Percentiles rank a stretch among this genome's conserved stretches.
phyloP scores from a whole-genome alignment of 2,113 vertebrate species.

The Platichthys stellatus region DNA sequence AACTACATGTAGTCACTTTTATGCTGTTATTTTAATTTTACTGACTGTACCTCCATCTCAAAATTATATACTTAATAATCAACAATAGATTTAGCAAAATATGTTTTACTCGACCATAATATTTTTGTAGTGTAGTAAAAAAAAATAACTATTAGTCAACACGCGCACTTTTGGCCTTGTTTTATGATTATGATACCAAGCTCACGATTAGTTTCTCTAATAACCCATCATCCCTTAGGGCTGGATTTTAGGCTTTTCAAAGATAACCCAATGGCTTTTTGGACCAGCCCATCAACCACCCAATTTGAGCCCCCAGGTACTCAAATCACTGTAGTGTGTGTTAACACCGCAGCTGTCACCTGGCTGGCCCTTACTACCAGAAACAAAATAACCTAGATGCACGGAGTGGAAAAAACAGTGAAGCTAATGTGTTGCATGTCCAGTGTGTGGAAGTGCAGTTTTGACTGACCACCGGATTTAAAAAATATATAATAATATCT shows the following conservation, averaged over 20 bases:
- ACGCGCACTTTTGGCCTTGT: constrained; percentile 34
- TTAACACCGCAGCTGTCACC: constrained; percentile 81
- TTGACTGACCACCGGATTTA: background rate
- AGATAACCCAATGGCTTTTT: constrained; percentile 99
- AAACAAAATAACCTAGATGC: constrained; percentile 81
- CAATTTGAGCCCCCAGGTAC: constrained; percentile 94
- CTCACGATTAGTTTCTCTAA: constrained; percentile 75
- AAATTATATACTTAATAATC: background rate
- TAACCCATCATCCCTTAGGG: constrained; percentile 90
- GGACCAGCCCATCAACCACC: constrained; percentile 90
- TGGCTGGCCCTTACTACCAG: constrained; percentile 74
- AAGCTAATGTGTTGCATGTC: constrained; percentile 76
- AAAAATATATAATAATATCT: background rate
- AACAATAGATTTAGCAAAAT: background rate
- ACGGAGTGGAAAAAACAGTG: constrained; percentile 69
- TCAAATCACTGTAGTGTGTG: constrained; percentile 84
- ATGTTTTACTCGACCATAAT: background rate
- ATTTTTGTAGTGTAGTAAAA: no score
- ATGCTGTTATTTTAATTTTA: background rate
- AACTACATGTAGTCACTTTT: background rate
- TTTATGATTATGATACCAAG: constrained; percentile 49
- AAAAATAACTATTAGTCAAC: background rate
- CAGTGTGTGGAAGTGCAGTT: constrained; percentile 57
- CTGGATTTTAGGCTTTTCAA: constrained; percentile 99
- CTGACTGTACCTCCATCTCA: background rate